These are phyloP conservation scores for Muschampia plurimacula DNA, from an alignment of 2,888 invertebrate genomes.

Conservation along the genomic window DNA sequence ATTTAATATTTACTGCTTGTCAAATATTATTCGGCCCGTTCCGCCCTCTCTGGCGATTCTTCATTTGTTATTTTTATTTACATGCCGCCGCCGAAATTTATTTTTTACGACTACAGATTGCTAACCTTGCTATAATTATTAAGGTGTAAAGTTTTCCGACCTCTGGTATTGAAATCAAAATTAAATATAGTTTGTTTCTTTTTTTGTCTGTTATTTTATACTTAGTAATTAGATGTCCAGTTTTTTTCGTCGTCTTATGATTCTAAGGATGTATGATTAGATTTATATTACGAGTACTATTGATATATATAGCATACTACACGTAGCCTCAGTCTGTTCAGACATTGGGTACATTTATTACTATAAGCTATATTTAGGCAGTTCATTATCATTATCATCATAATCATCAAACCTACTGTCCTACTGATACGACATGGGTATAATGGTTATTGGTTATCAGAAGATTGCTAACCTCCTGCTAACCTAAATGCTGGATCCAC, in stretches of 20 bases:
- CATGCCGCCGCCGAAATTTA: conserved; percentile 53
- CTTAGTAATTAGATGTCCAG: conserved; percentile 5
- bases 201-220: conserved; percentile 14
- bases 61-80: conserved; percentile 68
- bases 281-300: neutral
- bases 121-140: conserved; percentile 61
- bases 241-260: conserved; percentile 3
- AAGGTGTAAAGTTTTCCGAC: conserved; percentile 26
- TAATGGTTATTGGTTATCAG: too few relatives aligned
- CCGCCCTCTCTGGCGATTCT: conserved; percentile 61
- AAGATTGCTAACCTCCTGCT: too few relatives aligned
- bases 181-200: conserved; percentile 12
- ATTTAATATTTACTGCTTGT: conserved; percentile 78
- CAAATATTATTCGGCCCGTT: conserved; percentile 70
- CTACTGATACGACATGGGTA: too few relatives aligned
- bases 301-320: neutral
- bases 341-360: neutral
- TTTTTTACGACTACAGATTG: conserved; percentile 67
- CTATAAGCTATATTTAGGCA: too few relatives aligned
- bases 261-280: neutral
- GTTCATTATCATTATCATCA: too few relatives aligned
- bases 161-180: conserved; percentile 28
- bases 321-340: neutral
- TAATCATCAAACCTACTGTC: too few relatives aligned
- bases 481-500: too few relatives aligned